phyloP scores from a whole-genome alignment of 2,797 vertebrate genomes.

The Poecilia wingei region DNA sequence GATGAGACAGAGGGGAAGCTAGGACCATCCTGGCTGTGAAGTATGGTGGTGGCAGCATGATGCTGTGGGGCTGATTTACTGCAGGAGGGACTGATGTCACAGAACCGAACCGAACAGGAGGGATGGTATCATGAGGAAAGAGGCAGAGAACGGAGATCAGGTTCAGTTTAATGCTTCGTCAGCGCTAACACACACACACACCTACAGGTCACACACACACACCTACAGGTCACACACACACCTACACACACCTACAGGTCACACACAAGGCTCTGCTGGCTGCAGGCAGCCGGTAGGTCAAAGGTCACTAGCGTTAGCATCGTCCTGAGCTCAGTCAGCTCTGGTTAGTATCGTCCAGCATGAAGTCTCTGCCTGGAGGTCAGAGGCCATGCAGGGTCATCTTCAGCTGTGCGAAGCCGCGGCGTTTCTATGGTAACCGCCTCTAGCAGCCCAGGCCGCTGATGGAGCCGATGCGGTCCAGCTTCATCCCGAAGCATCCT shows the following conservation, averaged over 20 bases:
- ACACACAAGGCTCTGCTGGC: conserved; percentile 39
- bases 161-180: conserved; percentile 11
- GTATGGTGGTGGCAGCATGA: not conserved
- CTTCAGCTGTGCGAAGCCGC: not conserved
- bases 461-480: conserved; percentile 82
- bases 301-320: conserved; percentile 20
- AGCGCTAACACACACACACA: conserved; percentile 2
- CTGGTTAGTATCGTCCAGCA: conserved; percentile 39
- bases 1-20: not conserved
- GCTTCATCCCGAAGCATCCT: conserved; percentile 83
- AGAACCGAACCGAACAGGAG: no score
- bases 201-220: conserved; percentile 22
- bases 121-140: not conserved
- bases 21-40: not conserved
- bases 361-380: conserved; percentile 41
- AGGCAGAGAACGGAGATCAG: not conserved
- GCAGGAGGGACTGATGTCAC: not conserved
- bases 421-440: not conserved
- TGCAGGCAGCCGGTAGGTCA: conserved; percentile 45
- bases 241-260: conserved; percentile 13
- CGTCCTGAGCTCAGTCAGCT: no score
- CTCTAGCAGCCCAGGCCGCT: conserved; percentile 81
- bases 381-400: conserved; percentile 44
- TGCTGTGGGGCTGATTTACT: not conserved
- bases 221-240: conserved; percentile 10